These are phyloP conservation scores for Phenganax marumi DNA, from an alignment of 92 coral and sea anemone genomes.

Conservation along the genomic window DNA sequence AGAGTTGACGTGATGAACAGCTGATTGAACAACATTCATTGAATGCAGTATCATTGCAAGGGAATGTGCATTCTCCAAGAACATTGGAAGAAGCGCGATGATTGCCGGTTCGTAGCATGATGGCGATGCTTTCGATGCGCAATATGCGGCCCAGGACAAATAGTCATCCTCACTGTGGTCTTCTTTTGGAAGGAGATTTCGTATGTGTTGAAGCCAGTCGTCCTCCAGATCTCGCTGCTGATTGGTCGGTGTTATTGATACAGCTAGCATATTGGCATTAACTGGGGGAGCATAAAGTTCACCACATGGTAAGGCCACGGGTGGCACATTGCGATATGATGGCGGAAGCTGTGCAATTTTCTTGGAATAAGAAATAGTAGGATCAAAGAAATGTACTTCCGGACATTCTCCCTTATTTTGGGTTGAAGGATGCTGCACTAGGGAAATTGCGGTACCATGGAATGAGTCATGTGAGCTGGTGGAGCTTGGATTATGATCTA, in stretches of 20 bases:
- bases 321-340: conserved; percentile 11
- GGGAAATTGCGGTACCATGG: conserved; percentile 48
- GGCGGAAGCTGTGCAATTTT: conserved; percentile 13
- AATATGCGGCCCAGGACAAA: conserved; percentile 47
- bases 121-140: conserved; percentile 27
- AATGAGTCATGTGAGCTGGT: conserved; percentile 46
- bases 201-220: conserved; percentile 27
- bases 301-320: neutral
- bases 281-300: neutral
- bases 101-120: conserved; percentile 26
- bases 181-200: conserved; percentile 9
- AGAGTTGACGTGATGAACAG: conserved; percentile 40
- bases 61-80: conserved; percentile 52
- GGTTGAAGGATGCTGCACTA: conserved; percentile 35
- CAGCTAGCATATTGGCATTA: neutral
- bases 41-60: conserved; percentile 62
- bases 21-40: conserved; percentile 45
- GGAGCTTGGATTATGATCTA: conserved; percentile 48
- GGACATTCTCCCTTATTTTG: conserved; percentile 14
- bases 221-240: neutral
- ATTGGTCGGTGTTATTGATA: neutral
- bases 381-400: conserved; percentile 18
- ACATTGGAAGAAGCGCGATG: conserved; percentile 35
- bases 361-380: neutral
- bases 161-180: conserved; percentile 25